Evolutionary conservation across 2,888 invertebrate genomes (phyloP).

Genomic region (Sesia bembeciformis): DNA sequence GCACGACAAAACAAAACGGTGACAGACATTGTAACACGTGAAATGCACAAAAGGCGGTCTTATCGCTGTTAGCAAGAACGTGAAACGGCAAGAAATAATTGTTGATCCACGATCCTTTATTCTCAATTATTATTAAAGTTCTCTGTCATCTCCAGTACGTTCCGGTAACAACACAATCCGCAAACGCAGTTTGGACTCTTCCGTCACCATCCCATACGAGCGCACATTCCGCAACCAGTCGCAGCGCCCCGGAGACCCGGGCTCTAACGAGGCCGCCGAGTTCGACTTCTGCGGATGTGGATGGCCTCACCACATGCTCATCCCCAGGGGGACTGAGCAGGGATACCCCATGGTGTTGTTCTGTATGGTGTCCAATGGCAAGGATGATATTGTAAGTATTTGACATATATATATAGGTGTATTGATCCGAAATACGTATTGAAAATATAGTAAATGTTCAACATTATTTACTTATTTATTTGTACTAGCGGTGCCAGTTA

Average conservation of each 20-base stretch:
- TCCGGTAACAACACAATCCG: constrained; percentile 79
- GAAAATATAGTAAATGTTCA: too few relatives aligned
- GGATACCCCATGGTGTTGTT: constrained; percentile 82
- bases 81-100: too few relatives aligned
- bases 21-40: too few relatives aligned
- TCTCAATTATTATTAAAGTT: too few relatives aligned
- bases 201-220: constrained; percentile 88
- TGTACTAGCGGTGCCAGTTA: too few relatives aligned
- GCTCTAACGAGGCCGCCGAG: constrained; percentile 60
- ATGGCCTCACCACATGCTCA: constrained; percentile 88
- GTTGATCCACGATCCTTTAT: too few relatives aligned
- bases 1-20: too few relatives aligned
- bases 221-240: constrained; percentile 83
- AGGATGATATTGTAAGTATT: constrained; percentile 75
- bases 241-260: constrained; percentile 72
- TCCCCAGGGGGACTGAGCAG: constrained; percentile 80
- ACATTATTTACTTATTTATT: too few relatives aligned
- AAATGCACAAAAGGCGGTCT: too few relatives aligned
- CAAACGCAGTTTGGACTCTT: constrained; percentile 80
- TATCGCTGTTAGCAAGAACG: too few relatives aligned
- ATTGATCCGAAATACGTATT: too few relatives aligned
- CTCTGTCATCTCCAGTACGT: constrained; percentile 59
- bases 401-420: too few relatives aligned
- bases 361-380: constrained; percentile 85
- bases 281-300: constrained; percentile 92